Evolutionary conservation across 2,113 vertebrate genomes (phyloP), one percentile per base, ranked within the genome.

Genomic region (Mionectes macconnelli): DNA sequence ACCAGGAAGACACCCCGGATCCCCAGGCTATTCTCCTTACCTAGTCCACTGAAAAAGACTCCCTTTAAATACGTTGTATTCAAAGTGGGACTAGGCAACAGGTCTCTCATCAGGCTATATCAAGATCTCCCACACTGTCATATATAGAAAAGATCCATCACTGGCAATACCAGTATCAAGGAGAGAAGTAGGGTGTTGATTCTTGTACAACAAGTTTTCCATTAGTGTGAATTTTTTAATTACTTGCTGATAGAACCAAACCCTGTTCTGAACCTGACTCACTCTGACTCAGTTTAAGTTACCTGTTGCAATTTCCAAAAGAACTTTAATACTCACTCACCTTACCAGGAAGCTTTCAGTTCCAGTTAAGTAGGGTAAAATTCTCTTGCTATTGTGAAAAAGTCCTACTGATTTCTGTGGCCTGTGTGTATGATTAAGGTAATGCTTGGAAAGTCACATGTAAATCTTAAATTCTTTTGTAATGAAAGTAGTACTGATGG

Each of bases 211-310:
- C 35, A 73, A 45, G 67, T 79, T 97, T 95, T 76, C 69, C 45
- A 94, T 80, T 72, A 68, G 19, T 33, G 57, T 79, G 80, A 77
- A 5, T 18, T 84, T 68, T 84, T 62, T 42, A 96, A 94, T 96
- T 75, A 92, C 12, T 84, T 62, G 60, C 53, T 94, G 42, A 35
- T 5, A 89, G 73, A 92, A 94, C 72, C 76, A 94, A 96, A 91
- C 89, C 92, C 79, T 84, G 42, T 74, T 92, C 78, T 93, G 79
- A 22, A 67, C 14, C 24, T 96, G 89, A 94, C 39, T 88, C 96
- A 96, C 10, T 40, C 20, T 94, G 91, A 95, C 82, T 97, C 89
- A 94, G 57, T 90, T 90, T 75, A 78, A 89, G 81, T 37, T 47
- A 63, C 39, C 75, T 90, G 66, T 75, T 89, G 85, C 63, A 85